These are phyloP conservation scores for Zygogramma bicolorata DNA, from an alignment of 2,888 invertebrate species.

Conservation along the genomic window DNA sequence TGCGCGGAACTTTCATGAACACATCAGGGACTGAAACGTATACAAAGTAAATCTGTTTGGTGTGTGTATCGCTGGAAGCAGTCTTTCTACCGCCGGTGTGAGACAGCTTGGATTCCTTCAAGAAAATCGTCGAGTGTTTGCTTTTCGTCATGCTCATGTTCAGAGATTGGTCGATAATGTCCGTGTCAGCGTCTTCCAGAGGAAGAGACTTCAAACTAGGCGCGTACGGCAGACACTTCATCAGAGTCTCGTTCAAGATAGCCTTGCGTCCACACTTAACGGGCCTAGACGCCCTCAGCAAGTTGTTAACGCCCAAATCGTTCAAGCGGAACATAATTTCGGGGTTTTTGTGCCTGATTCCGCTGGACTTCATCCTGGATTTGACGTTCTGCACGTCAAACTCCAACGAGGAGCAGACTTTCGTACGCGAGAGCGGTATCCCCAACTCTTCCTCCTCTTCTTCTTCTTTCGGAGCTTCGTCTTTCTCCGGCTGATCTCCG, in stretches of 20 bases:
- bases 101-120: neutral
- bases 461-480: neutral
- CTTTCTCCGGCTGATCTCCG: neutral
- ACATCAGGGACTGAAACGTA: neutral
- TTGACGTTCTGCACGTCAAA: constrained; percentile 52
- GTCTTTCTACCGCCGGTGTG: neutral
- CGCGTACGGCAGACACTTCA: constrained; percentile 53
- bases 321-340: constrained; percentile 48
- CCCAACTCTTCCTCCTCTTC: constrained; percentile 1
- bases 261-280: constrained; percentile 55
- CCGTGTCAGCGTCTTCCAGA: constrained; percentile 50
- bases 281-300: constrained; percentile 42
- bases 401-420: constrained; percentile 53
- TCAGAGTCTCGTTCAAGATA: constrained; percentile 52
- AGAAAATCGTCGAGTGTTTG: constrained; percentile 42
- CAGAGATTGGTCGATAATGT: constrained; percentile 53
- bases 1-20: neutral
- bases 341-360: constrained; percentile 48
- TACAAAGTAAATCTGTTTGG: constrained; percentile 11
- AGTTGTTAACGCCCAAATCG: constrained; percentile 54
- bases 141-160: constrained; percentile 52
- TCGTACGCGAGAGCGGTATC: constrained; percentile 50
- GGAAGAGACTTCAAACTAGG: constrained; percentile 56
- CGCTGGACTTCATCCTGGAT: constrained; percentile 45
- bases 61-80: neutral